A percentile compares a stretch with the other conserved stretches of the same genome.
Evolutionary conservation across 1,140 invertebrate species (phyloP).

Genomic region (Heterodera schachtii): DNA sequence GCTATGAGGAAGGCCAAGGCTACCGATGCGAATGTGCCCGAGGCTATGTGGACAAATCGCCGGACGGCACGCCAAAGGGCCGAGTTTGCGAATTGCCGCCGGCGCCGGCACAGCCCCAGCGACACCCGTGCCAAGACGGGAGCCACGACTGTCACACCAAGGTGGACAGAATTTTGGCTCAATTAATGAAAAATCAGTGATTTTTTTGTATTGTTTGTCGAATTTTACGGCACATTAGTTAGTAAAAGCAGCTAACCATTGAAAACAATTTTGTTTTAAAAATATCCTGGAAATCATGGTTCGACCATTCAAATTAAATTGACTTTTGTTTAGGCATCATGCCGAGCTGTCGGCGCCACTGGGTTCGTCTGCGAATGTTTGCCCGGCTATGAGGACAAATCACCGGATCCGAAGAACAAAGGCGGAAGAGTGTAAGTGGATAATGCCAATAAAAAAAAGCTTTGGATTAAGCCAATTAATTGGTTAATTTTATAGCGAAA

Average conservation of each 20-base stretch:
- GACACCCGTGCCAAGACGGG: slow-evolving; percentile 64
- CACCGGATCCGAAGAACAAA: slow-evolving; percentile 47
- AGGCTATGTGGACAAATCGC: slow-evolving; percentile 38
- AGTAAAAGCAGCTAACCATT: no score
- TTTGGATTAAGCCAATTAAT: no score
- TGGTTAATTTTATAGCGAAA: no score
- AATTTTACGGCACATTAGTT: no score
- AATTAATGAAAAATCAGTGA: no score
- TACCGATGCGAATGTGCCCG: slow-evolving; percentile 64
- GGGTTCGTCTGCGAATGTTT: slow-evolving; percentile 63
- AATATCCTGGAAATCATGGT: no score
- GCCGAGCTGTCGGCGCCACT: slow-evolving; percentile 56
- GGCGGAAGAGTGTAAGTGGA: slow-evolving; percentile 44
- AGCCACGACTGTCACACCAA: slow-evolving; percentile 59
- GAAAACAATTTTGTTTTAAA: no score
- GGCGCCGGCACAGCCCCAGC: slow-evolving; percentile 54
- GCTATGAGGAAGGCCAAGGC: slow-evolving; percentile 59
- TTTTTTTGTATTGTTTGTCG: no score
- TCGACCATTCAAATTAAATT: not conserved
- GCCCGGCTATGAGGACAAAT: slow-evolving; percentile 59
- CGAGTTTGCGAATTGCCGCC: slow-evolving; percentile 62
- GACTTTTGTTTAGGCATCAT: slow-evolving; percentile 43
- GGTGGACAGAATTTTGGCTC: not conserved
- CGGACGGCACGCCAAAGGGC: slow-evolving; percentile 46
- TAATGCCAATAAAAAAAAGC: not conserved